phyloP scores from a whole-genome alignment of 2,888 invertebrate species.

The Parnassius orleans region DNA sequence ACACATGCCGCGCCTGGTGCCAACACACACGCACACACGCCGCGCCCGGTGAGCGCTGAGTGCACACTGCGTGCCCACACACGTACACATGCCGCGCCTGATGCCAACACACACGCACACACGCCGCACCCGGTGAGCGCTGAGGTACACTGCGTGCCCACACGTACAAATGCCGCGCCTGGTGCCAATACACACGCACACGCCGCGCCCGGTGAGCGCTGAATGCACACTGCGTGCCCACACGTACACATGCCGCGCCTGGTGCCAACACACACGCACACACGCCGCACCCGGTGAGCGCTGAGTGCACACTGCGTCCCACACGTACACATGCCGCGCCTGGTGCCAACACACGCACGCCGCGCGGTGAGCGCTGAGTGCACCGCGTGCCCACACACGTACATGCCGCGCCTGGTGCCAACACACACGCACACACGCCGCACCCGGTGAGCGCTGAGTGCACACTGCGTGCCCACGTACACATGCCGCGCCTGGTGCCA shows the following conservation, averaged over 20 bases:
- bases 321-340: too few species aligned
- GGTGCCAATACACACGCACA: not conserved
- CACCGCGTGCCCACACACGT: not conserved
- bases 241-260: too few species aligned
- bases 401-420: too few species aligned
- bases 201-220: slow-evolving; percentile 8
- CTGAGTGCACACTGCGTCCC: not conserved
- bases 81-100: too few species aligned
- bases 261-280: too few species aligned
- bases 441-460: slow-evolving; percentile 1
- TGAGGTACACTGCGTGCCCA: not conserved
- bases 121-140: slow-evolving; percentile 10
- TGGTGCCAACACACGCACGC: too few species aligned
- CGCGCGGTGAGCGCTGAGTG: not conserved
- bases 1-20: too few species aligned
- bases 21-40: not conserved
- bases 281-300: slow-evolving; percentile 16
- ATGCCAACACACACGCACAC: not conserved
- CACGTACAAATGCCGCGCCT: too few species aligned
- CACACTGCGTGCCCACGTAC: not conserved
- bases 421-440: not conserved
- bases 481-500: too few species aligned
- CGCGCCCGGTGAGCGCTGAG: slow-evolving; percentile 5
- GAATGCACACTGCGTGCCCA: not conserved
- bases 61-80: not conserved